Evolutionary conservation across 2,888 invertebrate species (phyloP).

Genomic region (Xylocampa areola): DNA sequence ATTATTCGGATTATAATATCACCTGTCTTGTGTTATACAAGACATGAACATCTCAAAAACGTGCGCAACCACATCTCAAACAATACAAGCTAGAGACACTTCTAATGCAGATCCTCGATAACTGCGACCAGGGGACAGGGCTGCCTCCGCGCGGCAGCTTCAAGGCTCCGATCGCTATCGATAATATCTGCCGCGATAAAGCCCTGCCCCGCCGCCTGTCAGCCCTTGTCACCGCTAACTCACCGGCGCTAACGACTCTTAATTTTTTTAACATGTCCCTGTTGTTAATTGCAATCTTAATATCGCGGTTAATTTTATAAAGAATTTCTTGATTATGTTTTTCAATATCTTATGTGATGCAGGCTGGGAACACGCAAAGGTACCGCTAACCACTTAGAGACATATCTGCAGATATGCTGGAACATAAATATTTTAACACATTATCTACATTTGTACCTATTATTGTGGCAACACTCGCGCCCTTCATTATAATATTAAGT

Average conservation of each 20-base stretch:
- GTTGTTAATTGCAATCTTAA: constrained; percentile 56
- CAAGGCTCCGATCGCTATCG: constrained; percentile 37
- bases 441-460: constrained; percentile 2
- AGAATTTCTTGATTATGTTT: constrained; percentile 33
- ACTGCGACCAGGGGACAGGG: constrained; percentile 16
- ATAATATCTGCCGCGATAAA: constrained; percentile 50
- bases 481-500: constrained; percentile 13
- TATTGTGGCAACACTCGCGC: neutral
- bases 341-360: constrained; percentile 26
- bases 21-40: too few relatives aligned
- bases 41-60: constrained; percentile 4
- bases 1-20: too few relatives aligned
- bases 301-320: constrained; percentile 38
- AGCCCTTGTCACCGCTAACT: constrained; percentile 41
- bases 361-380: constrained; percentile 31
- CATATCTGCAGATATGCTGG: constrained; percentile 10
- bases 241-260: constrained; percentile 46
- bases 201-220: constrained; percentile 39
- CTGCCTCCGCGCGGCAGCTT: constrained; percentile 22
- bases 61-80: constrained; percentile 30
- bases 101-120: constrained; percentile 50
- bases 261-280: constrained; percentile 40
- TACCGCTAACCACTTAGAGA: constrained; percentile 21
- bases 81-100: constrained; percentile 37
- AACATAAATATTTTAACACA: constrained; percentile 12